These are phyloP conservation scores for Trichonephila clavipes DNA, from an alignment of 1,140 invertebrate species.

Conservation along the genomic window DNA sequence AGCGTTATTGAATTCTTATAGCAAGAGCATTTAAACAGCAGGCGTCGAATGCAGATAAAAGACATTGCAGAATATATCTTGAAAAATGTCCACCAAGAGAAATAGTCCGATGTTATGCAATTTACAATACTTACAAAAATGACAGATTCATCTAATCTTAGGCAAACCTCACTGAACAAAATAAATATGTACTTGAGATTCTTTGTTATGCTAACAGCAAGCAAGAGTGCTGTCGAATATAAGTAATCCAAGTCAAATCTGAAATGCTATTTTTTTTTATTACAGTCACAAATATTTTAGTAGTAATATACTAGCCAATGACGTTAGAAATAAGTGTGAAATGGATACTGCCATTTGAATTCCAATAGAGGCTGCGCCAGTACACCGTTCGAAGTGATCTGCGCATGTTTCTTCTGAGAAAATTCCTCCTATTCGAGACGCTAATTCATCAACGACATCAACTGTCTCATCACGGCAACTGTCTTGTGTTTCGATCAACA, in stretches of 20 bases:
- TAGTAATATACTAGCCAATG: neutral
- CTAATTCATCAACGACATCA: conserved; percentile 20
- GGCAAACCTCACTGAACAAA: neutral
- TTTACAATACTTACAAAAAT: conserved; percentile 14
- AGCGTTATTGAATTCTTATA: too few relatives aligned
- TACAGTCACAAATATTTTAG: neutral
- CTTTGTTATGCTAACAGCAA: neutral
- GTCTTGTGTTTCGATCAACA: conserved; percentile 38
- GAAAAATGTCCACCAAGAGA: too few relatives aligned
- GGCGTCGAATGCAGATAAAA: too few relatives aligned
- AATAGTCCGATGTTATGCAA: neutral
- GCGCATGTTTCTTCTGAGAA: conserved; percentile 32
- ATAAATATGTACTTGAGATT: neutral
- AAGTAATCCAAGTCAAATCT: too few relatives aligned
- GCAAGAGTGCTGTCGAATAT: neutral
- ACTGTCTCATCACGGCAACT: neutral
- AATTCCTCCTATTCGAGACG: neutral
- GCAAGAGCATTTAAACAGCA: too few relatives aligned
- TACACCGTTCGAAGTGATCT: conserved; percentile 52
- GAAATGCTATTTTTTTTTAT: neutral
- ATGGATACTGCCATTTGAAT: neutral
- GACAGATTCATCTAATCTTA: neutral
- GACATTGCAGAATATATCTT: too few relatives aligned
- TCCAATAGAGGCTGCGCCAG: neutral
- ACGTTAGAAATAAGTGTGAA: neutral